Evolutionary conservation across 2,113 vertebrate species (phyloP).

Genomic region (Cyprinodon brontotheroides): DNA sequence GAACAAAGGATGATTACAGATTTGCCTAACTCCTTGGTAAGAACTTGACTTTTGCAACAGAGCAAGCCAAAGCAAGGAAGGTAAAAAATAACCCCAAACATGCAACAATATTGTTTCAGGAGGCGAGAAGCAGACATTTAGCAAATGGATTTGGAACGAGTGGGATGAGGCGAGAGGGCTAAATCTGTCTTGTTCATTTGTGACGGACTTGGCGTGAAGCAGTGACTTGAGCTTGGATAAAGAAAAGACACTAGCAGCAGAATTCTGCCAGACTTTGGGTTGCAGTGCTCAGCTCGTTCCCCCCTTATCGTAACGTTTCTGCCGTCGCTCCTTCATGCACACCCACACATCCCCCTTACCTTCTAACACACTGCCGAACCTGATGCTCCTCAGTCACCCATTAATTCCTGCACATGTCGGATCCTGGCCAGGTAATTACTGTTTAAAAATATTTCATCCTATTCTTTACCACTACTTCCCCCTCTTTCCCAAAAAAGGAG

Average conservation of each 20-base stretch:
- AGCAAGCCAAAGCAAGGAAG: slow-evolving; percentile 48
- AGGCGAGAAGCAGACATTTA: slow-evolving; percentile 61
- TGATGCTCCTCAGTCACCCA: slow-evolving; percentile 93
- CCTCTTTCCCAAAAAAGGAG: slow-evolving; percentile 71
- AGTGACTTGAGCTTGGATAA: slow-evolving; percentile 72
- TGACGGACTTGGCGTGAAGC: slow-evolving; percentile 76
- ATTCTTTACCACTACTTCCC: slow-evolving; percentile 82
- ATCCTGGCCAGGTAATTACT: slow-evolving; percentile 99
- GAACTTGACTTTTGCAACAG: slow-evolving; percentile 37
- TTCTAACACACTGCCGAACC: slow-evolving; percentile 93
- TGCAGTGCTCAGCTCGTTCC: slow-evolving; percentile 35
- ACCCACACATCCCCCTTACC: slow-evolving; percentile 77
- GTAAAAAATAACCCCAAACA: slow-evolving; percentile 59
- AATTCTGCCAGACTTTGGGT: slow-evolving; percentile 73
- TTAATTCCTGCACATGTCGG: slow-evolving; percentile 95
- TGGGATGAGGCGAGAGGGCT: slow-evolving; percentile 59
- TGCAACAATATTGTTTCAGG: slow-evolving; percentile 62
- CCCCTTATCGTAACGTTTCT: not conserved
- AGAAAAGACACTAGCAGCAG: slow-evolving; percentile 71
- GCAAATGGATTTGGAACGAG: slow-evolving; percentile 71
- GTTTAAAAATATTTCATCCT: slow-evolving; percentile 99
- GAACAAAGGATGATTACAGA: slow-evolving; percentile 55
- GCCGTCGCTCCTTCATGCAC: slow-evolving; percentile 6
- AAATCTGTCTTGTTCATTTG: slow-evolving; percentile 74
- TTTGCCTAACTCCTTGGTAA: slow-evolving; percentile 48